A percentile compares a stretch with the other conserved stretches of the same genome.
Evolutionary conservation across 2,888 invertebrate species (phyloP).

Genomic region (Chironomus riparius): DNA sequence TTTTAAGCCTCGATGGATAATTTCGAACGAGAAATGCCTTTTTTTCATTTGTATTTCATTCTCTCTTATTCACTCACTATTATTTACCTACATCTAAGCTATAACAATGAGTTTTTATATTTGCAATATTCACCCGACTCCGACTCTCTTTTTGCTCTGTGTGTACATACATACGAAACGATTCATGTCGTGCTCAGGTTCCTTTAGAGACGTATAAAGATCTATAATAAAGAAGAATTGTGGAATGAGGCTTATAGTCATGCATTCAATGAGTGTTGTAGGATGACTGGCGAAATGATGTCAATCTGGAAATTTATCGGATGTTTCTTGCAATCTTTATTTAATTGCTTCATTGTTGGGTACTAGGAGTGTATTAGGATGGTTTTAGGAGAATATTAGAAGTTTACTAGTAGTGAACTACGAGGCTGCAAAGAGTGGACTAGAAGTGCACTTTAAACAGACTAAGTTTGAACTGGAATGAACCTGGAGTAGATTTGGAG

Average conservation of each 20-base stretch:
- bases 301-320: background rate
- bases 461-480: too few species aligned
- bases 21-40: background rate
- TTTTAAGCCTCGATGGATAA: conserved; percentile 12
- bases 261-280: background rate
- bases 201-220: background rate
- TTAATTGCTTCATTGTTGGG: background rate
- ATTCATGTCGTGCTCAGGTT: background rate
- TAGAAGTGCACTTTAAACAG: too few species aligned
- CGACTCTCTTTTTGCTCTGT: background rate
- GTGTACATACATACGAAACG: background rate
- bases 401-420: too few species aligned
- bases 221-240: background rate
- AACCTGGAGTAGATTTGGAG: too few species aligned
- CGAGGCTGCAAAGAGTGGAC: too few species aligned
- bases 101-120: conserved; percentile 24
- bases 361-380: background rate
- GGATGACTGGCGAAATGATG: background rate
- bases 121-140: background rate
- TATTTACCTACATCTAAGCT: conserved; percentile 23
- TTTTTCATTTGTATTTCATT: background rate
- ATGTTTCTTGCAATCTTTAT: background rate
- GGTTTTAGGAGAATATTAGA: too few species aligned
- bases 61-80: background rate
- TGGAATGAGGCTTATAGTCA: background rate